Evolutionary conservation across 2,113 vertebrate species (phyloP), one percentile per base, ranked within the genome.

Genomic region (Phalacrocorax aristotelis): DNA sequence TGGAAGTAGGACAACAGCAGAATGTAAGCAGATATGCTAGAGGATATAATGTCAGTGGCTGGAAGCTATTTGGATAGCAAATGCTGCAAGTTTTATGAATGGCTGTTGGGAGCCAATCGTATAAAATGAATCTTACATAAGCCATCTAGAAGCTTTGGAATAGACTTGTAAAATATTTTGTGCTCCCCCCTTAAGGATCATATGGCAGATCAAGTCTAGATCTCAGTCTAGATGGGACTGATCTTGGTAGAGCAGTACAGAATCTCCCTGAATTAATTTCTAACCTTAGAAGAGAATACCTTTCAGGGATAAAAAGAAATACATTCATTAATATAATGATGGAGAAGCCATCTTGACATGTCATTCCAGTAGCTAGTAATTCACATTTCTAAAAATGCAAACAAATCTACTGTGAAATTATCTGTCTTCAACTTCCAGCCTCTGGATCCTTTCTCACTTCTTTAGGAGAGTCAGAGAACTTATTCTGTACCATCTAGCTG

Each of bases 21-120:
- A 94, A 94, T 83, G 93, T 93, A 97, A 97, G 92, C 60, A 97
- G 96, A 97, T 96, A 96, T 71, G 85, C 89, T 87, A 66, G 94
- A 95, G 96, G 93, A 86, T 93, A 93, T 81, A 95, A 85, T 92
- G 84, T 76, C 93, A 94, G 84, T 97, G 77, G 72, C 91, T 94
- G 94, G 84, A 71, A 97, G 84, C 92, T 96, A 89, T 95, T 89
- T 90, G 68, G 72, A 78, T 69, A 90, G 91, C 85, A 96, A 97
- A 96, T 89, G 87, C 87, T 90, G 72, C 91, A 95, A 89, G 83
- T 96, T 98, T 97, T 96, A 96, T 96, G 97, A 96, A 97, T 97
- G 95, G 87, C 82, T 96, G 74, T 95, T 84, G 90, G 84, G 86
- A 97, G 60, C 68, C 94, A 93, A 94, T 87, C 21, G 2, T 82